These are phyloP conservation scores for Cylloceria caligata DNA, from an alignment of 2,888 invertebrate genomes.

Conservation along the genomic window DNA sequence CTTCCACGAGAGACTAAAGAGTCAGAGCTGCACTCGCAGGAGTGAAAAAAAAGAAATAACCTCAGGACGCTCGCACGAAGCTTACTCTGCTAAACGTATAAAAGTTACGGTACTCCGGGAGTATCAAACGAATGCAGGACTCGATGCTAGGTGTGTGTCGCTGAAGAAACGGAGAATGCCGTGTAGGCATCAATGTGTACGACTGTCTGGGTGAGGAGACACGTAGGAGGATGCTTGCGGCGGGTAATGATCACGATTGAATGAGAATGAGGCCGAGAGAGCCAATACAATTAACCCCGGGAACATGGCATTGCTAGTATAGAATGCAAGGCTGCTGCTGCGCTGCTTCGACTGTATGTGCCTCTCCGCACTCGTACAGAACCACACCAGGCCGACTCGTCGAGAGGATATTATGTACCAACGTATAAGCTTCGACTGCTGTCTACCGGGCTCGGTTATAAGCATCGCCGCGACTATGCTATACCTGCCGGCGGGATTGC, in stretches of 20 bases:
- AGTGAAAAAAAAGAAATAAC: neutral
- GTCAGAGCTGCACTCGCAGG: neutral
- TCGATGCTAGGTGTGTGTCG: slow-evolving; percentile 17
- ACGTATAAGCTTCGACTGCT: slow-evolving; percentile 56
- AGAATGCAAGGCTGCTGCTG: slow-evolving; percentile 74
- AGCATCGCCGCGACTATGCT: slow-evolving; percentile 44
- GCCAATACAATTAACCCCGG: slow-evolving; percentile 82
- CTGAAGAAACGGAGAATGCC: slow-evolving; percentile 51
- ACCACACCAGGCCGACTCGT: slow-evolving; percentile 46
- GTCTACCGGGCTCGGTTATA: slow-evolving; percentile 57
- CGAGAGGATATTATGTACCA: slow-evolving; percentile 60
- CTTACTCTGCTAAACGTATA: slow-evolving; percentile 44
- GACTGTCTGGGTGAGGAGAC: slow-evolving; percentile 72
- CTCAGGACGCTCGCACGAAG: slow-evolving; percentile 45
- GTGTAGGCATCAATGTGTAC: slow-evolving; percentile 48
- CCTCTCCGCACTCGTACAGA: slow-evolving; percentile 47
- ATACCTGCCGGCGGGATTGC: slow-evolving; percentile 69
- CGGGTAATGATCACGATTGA: slow-evolving; percentile 83
- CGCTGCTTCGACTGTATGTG: slow-evolving; percentile 61
- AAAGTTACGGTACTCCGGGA: slow-evolving; percentile 53
- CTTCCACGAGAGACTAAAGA: slow-evolving; percentile 7
- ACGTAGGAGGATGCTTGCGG: slow-evolving; percentile 80
- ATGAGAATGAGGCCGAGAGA: slow-evolving; percentile 82
- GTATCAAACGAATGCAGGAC: slow-evolving; percentile 39
- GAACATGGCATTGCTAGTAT: slow-evolving; percentile 78